Evolutionary conservation across 2,888 invertebrate genomes (phyloP).

Genomic region (Resseliella maxima): DNA sequence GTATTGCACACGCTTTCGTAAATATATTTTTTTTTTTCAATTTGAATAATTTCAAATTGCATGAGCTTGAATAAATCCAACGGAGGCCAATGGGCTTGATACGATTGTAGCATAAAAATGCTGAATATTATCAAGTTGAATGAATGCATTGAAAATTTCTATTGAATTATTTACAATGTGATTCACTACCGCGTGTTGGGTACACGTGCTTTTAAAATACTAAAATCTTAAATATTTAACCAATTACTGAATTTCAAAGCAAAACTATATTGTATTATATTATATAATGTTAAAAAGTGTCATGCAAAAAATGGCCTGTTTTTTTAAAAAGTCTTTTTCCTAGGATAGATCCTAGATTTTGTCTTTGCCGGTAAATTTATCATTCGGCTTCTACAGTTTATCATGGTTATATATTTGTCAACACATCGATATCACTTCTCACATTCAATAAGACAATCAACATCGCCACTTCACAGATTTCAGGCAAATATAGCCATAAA

Average conservation of each 20-base stretch:
- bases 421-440: constrained; percentile 17
- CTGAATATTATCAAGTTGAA: constrained; percentile 6
- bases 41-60: background rate
- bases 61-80: background rate
- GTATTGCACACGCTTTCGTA: constrained; percentile 17
- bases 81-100: constrained; percentile 12
- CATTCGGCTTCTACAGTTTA: background rate
- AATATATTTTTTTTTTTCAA: background rate
- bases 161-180: background rate
- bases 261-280: background rate
- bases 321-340: too few species aligned
- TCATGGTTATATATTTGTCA: constrained; percentile 3
- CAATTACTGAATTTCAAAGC: background rate
- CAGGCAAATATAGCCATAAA: constrained; percentile 2
- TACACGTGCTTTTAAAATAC: constrained; percentile 8
- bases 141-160: background rate
- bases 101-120: background rate
- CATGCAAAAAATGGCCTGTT: background rate
- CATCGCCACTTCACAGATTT: constrained; percentile 14
- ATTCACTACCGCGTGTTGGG: constrained; percentile 16
- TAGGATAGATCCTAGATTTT: background rate
- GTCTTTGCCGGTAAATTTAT: background rate
- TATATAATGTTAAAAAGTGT: too few species aligned
- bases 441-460: constrained; percentile 26
- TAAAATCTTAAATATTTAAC: background rate